These are phyloP conservation scores for Pyrochroa serraticornis DNA, from an alignment of 2,888 invertebrate genomes.

Conservation along the genomic window DNA sequence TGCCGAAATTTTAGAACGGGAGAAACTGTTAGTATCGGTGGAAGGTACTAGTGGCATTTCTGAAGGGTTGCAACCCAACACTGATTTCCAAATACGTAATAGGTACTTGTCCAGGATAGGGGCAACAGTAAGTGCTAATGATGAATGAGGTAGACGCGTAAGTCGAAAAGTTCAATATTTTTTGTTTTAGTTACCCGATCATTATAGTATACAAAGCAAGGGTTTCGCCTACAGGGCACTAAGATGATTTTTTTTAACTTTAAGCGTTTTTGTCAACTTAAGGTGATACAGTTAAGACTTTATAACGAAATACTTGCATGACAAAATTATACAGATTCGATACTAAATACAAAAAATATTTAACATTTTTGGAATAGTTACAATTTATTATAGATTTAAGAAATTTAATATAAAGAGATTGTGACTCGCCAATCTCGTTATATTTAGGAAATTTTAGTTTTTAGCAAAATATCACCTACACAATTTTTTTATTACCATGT, in stretches of 20 bases:
- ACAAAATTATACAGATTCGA: not conserved
- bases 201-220: constrained; percentile 53
- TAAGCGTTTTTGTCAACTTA: not conserved
- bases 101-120: constrained; percentile 67
- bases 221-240: constrained; percentile 52
- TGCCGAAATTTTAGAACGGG: constrained; percentile 60
- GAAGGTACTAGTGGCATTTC: constrained; percentile 34
- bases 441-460: not conserved
- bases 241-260: constrained; percentile 39
- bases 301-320: not conserved
- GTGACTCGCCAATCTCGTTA: not conserved
- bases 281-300: not conserved
- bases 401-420: not conserved
- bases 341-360: constrained; percentile 14
- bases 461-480: too few relatives aligned
- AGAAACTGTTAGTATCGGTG: constrained; percentile 61
- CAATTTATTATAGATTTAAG: not conserved
- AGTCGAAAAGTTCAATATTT: constrained; percentile 21
- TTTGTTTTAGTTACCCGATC: constrained; percentile 53
- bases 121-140: constrained; percentile 60
- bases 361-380: not conserved
- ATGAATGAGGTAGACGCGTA: constrained; percentile 3
- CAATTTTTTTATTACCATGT: not conserved
- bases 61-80: constrained; percentile 57
- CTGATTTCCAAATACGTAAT: constrained; percentile 66